Base-by-base conservation (phyloP, 2,113 vertebrate genomes). In the Charina bottae region DNA sequence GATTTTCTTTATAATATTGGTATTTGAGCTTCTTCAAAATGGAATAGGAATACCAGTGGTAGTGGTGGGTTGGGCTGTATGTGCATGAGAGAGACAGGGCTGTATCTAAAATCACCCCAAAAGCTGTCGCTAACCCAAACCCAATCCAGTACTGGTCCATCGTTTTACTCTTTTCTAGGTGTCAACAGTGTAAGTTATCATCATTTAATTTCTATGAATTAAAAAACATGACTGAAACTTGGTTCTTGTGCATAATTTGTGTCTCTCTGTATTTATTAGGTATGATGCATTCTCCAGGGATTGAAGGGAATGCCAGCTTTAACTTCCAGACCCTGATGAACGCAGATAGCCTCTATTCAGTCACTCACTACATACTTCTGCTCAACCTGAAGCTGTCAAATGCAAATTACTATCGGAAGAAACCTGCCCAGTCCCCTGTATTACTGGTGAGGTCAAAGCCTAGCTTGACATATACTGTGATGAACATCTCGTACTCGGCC, bases 301-400 rank as follows among this genome's bases (percentile, higher is more conserved):
- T 98, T 0, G 98, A 99, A 37, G 95, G 96, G 2, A 97, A 96
- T 28, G 97, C 98, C 95, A 96, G 96, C 91, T 97, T 98, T 95
- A 98, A 96, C 96, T 98, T 98, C 92, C 99, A 99, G 97, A 98
- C 98, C 49, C 97, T 99, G 95, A 98, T 99, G 98, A 99, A 99
- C 1, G 99, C 98, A 0, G 99, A 99, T 92, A 99, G 99, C 37
- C 97, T 99, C 49, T 99, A 99, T 94, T 96, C 98, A 83, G 97
- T 99, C 1, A 98, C 98, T 0, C 98, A 98, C 97, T 99, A 98
- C 17, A 98, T 98, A n/a, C 97, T 99, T 42, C 98, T 99, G 90
- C 98, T 99, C 94, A 99, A 99, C 93, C 98, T 99, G 89, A 99
- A 99, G 93, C 97, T 99, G 59, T 98, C 98, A 93, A 98, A 98